phyloP scores from a whole-genome alignment of 1,140 invertebrate genomes.

The Battus philenor region DNA sequence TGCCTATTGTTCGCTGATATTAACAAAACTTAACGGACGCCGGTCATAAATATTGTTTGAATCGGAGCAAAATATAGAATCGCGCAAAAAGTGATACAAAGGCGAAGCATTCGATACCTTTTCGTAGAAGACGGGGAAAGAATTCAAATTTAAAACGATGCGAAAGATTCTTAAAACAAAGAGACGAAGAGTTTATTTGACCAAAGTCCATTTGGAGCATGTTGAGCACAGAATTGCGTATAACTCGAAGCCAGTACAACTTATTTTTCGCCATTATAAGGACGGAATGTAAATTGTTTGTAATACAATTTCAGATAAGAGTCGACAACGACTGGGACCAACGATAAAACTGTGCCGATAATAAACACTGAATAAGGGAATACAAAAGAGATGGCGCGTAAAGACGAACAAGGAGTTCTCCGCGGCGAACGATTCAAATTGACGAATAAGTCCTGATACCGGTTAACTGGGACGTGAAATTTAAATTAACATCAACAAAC shows the following conservation, averaged over 20 bases:
- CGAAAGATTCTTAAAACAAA: slow-evolving; percentile 63
- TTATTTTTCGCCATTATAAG: slow-evolving; percentile 14
- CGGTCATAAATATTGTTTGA: slow-evolving; percentile 64
- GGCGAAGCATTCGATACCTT: slow-evolving; percentile 71
- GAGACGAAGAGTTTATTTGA: slow-evolving; percentile 53
- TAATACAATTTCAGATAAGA: slow-evolving; percentile 18
- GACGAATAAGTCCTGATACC: slow-evolving; percentile 50
- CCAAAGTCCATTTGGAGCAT: slow-evolving; percentile 34
- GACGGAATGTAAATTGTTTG: slow-evolving; percentile 17
- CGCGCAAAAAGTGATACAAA: slow-evolving; percentile 73
- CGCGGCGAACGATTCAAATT: slow-evolving; percentile 32
- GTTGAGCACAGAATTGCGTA: slow-evolving; percentile 42
- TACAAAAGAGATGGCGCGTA: slow-evolving; percentile 26
- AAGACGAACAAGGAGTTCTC: slow-evolving; percentile 22
- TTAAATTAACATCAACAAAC: slow-evolving; percentile 64
- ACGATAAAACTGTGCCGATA: slow-evolving; percentile 15
- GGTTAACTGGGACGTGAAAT: slow-evolving; percentile 52
- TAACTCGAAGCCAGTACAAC: slow-evolving; percentile 19
- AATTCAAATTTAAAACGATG: slow-evolving; percentile 69
- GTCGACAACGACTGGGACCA: slow-evolving; percentile 12
- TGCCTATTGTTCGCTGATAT: slow-evolving; percentile 14
- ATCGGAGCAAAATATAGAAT: slow-evolving; percentile 55
- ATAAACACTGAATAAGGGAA: slow-evolving; percentile 22
- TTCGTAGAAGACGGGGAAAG: slow-evolving; percentile 71
- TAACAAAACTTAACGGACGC: slow-evolving; percentile 31